These are phyloP conservation scores for Cheilosia pagana DNA, from an alignment of 2,888 invertebrate genomes.

Conservation along the genomic window DNA sequence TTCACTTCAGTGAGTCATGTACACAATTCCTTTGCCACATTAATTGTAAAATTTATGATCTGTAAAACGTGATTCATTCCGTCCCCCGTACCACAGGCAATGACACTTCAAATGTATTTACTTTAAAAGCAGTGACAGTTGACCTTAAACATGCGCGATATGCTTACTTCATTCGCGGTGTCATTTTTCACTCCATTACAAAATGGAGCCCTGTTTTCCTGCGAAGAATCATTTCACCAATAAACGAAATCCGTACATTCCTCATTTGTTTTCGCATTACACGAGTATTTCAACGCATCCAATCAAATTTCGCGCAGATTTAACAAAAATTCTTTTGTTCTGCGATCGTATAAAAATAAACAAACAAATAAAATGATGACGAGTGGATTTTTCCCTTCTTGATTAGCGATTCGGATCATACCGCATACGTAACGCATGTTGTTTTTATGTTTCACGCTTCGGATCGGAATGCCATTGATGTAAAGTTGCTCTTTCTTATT, in stretches of 20 bases:
- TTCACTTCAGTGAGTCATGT: no score
- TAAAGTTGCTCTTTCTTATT: slow-evolving; percentile 19
- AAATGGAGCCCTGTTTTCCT: slow-evolving; percentile 10
- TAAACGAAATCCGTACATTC: slow-evolving; percentile 16
- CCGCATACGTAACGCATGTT: slow-evolving; percentile 15
- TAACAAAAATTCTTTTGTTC: background rate
- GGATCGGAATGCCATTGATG: slow-evolving; percentile 26
- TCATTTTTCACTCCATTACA: slow-evolving; percentile 21
- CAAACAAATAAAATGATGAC: slow-evolving; percentile 12
- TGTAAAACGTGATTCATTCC: no score
- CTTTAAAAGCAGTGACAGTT: no score
- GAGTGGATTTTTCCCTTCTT: slow-evolving; percentile 33
- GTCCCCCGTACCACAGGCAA: no score
- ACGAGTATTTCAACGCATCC: background rate
- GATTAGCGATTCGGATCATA: slow-evolving; percentile 47
- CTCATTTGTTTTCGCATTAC: background rate
- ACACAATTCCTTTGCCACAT: no score
- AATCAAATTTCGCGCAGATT: slow-evolving; percentile 43
- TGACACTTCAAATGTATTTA: no score
- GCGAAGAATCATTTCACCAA: slow-evolving; percentile 24
- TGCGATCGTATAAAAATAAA: slow-evolving; percentile 6
- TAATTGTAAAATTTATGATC: no score
- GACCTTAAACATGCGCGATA: slow-evolving; percentile 6
- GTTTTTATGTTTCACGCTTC: slow-evolving; percentile 24
- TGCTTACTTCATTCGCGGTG: slow-evolving; percentile 27